These are phyloP conservation scores for Tetraneura akinire DNA, from an alignment of 1,140 invertebrate species.

Conservation along the genomic window DNA sequence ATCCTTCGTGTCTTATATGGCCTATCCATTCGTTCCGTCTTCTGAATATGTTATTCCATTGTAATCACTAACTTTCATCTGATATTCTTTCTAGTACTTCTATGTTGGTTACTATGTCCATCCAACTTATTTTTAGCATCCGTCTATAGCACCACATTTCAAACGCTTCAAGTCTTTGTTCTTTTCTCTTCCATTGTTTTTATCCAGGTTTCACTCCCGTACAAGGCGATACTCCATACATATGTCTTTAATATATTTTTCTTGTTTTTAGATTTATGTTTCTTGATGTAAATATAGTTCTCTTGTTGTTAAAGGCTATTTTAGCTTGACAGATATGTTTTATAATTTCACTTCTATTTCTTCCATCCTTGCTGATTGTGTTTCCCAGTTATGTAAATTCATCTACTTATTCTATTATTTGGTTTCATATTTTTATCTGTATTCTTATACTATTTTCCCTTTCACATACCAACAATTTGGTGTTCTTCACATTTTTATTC, in stretches of 20 bases:
- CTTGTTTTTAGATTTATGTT: not conserved
- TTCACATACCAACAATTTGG: no score
- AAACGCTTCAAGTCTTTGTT: slow-evolving; percentile 35
- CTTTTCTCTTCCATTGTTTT: not conserved
- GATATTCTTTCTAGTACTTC: not conserved
- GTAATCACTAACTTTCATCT: not conserved
- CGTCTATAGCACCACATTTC: slow-evolving; percentile 39
- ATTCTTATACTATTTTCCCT: no score
- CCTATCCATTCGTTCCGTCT: not conserved
- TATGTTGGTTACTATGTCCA: not conserved
- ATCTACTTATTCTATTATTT: no score
- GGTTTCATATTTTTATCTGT: no score
- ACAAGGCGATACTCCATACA: not conserved
- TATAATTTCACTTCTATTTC: no score
- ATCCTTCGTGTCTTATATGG: no score
- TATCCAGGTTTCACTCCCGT: slow-evolving; percentile 30
- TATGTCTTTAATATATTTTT: not conserved
- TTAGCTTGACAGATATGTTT: no score
- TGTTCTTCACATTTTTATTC: no score
- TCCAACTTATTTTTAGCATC: slow-evolving; percentile 29
- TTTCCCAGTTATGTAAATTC: no score
- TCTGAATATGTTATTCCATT: not conserved
- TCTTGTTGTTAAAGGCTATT: no score
- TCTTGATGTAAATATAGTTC: not conserved
- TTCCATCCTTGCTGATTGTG: no score